Evolutionary conservation across 2,113 vertebrate species (phyloP).

Genomic region (Pycnonotus jocosus): DNA sequence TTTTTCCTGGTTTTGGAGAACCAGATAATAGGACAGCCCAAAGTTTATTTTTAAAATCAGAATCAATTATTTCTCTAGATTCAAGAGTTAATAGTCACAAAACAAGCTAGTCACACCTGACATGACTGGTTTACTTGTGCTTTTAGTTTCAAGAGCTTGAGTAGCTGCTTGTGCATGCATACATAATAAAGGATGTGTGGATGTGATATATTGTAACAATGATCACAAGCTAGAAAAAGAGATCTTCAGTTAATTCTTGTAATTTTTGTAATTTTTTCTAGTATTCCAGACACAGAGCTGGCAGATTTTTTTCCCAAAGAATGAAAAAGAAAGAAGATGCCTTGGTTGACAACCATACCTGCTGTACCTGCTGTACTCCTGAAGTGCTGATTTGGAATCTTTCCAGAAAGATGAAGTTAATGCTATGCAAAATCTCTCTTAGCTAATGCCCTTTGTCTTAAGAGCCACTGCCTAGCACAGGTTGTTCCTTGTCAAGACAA

Average conservation of each 20-base stretch:
- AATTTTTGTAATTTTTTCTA: not conserved
- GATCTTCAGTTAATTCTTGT: not conserved
- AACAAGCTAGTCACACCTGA: not conserved
- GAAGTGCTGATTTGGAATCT: not conserved
- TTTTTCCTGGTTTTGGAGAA: slow-evolving; percentile 11
- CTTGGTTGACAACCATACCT: not conserved
- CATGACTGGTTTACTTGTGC: not conserved
- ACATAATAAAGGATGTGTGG: not conserved
- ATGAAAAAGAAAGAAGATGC: not conserved
- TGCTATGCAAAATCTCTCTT: not conserved
- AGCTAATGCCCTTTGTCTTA: not conserved
- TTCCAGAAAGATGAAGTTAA: not conserved
- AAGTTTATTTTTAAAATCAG: not conserved
- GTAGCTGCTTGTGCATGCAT: not conserved
- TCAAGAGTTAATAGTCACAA: not conserved
- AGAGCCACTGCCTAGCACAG: not conserved
- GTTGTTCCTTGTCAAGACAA: not conserved
- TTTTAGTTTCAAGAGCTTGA: not conserved
- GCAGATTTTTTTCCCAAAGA: not conserved
- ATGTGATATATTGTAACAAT: not conserved
- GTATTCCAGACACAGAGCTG: not conserved
- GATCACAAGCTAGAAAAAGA: not conserved
- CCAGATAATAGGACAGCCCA: not conserved
- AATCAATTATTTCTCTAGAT: slow-evolving; percentile 3
- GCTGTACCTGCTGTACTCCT: not conserved